phyloP scores from a whole-genome alignment of 2,888 invertebrate species.

The Lasioglossum villosulum region DNA sequence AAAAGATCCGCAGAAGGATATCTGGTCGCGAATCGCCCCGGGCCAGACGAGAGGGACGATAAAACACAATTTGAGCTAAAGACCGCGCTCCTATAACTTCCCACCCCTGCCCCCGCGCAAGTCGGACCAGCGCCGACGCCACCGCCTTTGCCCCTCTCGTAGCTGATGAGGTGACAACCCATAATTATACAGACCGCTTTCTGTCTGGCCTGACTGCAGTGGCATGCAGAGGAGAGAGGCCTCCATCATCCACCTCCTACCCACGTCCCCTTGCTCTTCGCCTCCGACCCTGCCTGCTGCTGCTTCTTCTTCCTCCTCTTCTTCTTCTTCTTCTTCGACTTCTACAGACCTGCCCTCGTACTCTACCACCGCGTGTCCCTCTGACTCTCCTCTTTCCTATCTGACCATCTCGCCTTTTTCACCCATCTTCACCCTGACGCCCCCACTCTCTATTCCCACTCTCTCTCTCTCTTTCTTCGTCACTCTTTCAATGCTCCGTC shows the following conservation, averaged over 20 bases:
- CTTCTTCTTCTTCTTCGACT: conserved; percentile 7
- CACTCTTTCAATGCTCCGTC: conserved; percentile 45
- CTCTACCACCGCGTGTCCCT: conserved; percentile 41
- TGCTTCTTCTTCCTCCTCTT: neutral
- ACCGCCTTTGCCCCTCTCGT: conserved; percentile 67
- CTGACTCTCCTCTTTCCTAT: conserved; percentile 23
- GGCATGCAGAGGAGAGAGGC: conserved; percentile 82
- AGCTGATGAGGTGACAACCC: conserved; percentile 85
- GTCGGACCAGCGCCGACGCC: conserved; percentile 54
- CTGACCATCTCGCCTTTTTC: conserved; percentile 48
- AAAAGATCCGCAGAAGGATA: neutral
- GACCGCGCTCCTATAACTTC: conserved; percentile 80
- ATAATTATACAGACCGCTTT: conserved; percentile 84
- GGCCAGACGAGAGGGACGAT: conserved; percentile 79
- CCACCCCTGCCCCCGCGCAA: conserved; percentile 62
- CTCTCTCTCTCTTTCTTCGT: neutral
- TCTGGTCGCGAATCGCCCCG: conserved; percentile 58
- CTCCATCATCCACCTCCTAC: conserved; percentile 79
- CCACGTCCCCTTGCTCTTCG: conserved; percentile 24
- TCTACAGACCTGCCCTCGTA: conserved; percentile 25
- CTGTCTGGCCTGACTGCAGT: conserved; percentile 83
- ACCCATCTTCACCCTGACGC: conserved; percentile 32
- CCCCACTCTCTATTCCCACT: neutral
- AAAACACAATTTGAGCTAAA: conserved; percentile 84
- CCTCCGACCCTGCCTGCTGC: conserved; percentile 23